phyloP scores from a whole-genome alignment of 2,888 invertebrate genomes.

The Drosophila ustulata region DNA sequence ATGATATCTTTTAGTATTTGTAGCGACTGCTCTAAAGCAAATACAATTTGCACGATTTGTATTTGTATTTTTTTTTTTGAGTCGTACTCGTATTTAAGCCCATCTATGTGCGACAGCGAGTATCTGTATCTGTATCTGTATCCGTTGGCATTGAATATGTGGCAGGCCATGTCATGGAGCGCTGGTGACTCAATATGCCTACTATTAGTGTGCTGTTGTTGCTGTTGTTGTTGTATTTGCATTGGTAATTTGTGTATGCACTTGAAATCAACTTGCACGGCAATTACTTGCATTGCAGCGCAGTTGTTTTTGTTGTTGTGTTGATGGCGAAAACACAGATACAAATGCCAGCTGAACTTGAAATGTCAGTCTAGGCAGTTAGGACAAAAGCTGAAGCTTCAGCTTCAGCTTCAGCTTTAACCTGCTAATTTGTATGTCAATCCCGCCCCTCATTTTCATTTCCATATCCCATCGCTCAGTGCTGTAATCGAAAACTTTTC shows the following conservation, averaged over 20 bases:
- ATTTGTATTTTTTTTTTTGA: conserved; percentile 8
- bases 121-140: conserved; percentile 51
- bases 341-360: conserved; percentile 66
- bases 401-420: conserved; percentile 29
- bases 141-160: conserved; percentile 68
- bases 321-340: conserved; percentile 31
- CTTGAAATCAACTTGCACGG: conserved; percentile 68
- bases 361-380: conserved; percentile 57
- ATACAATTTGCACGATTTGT: conserved; percentile 73
- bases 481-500: conserved; percentile 27
- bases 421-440: conserved; percentile 77
- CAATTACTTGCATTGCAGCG: conserved; percentile 59
- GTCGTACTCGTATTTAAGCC: conserved; percentile 3
- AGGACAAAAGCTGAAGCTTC: conserved; percentile 28
- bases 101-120: conserved; percentile 14
- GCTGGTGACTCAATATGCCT: conserved; percentile 74
- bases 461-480: not conserved
- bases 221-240: conserved; percentile 67
- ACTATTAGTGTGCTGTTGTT: conserved; percentile 53
- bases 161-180: conserved; percentile 58
- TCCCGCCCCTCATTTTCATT: conserved; percentile 19
- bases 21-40: conserved; percentile 66
- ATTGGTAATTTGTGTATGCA: conserved; percentile 81
- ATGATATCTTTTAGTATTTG: conserved; percentile 60
- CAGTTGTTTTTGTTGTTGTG: conserved; percentile 20